Evolutionary conservation across 2,888 invertebrate genomes (phyloP), one percentile per base, ranked within the genome.

Genomic region (Abscondita cerata): DNA sequence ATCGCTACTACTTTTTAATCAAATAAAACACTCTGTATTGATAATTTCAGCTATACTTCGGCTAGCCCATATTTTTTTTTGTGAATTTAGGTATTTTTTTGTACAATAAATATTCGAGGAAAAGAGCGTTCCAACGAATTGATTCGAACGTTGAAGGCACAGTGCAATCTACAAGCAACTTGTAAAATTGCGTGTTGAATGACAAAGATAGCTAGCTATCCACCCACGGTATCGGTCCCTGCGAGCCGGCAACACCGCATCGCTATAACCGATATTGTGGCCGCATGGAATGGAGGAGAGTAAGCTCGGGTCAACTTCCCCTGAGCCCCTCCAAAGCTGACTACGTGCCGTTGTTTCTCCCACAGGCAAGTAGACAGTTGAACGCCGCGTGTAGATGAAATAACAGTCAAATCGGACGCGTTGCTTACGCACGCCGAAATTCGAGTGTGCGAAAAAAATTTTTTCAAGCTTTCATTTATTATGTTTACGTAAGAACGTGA

Each of bases 331-430:
- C 70, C 72, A 67, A 68, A 68, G 62, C 76, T 71, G 75, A 72
- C 77, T 77, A 78, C 79, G 77, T 77, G 82, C 83, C 85, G 85
- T 85, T 86, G 84, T 86, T 85, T 85, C 85, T 85, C 85, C 84
- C 85, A 74, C 76, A 76, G 73, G 63, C 65, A 59, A 68, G 73
- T 74, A 75, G 84, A 83, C 79, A 83, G 82, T 78, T 73, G 76
- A 76, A 75, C 73, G 75, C 72, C 73, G 76, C 71, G 74, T 69
- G 68, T 67, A 66, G 69, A 58, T 31, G 57, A 15, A 41, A 15
- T 18, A 41, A 13, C 12, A 67, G 58, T 68, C 64, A 61, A 68
- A 62, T 68, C 71, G 71, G 67, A 68, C 63, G 68, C 60, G 59
- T 55, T 6, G 25, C 16, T 58, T 55, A 62, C 65, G 58, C 57